phyloP scores from a whole-genome alignment of 1,140 invertebrate genomes.

The Drosophila repletoides region DNA sequence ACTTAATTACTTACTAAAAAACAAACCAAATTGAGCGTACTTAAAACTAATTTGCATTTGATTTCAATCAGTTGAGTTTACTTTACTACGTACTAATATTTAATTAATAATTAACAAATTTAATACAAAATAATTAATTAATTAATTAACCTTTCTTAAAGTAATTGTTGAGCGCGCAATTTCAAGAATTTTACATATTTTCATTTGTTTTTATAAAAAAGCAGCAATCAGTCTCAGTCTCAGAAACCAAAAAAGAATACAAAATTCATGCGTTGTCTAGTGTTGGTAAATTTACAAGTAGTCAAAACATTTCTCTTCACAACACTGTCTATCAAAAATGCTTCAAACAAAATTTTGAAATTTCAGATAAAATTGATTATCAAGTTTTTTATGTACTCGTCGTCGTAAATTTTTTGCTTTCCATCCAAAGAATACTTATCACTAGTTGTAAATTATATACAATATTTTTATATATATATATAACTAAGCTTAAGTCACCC shows the following conservation, averaged over 20 bases:
- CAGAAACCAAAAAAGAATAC: slow-evolving; percentile 12
- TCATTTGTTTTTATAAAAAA: slow-evolving; percentile 55
- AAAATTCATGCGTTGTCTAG: slow-evolving; percentile 56
- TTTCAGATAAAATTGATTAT: slow-evolving; percentile 34
- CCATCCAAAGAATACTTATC: slow-evolving; percentile 27
- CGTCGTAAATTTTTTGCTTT: slow-evolving; percentile 71
- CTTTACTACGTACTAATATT: slow-evolving; percentile 43
- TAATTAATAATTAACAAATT: slow-evolving; percentile 27
- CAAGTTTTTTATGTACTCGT: slow-evolving; percentile 81
- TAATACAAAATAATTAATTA: slow-evolving; percentile 12
- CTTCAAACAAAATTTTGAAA: slow-evolving; percentile 34
- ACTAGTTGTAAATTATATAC: slow-evolving; percentile 51
- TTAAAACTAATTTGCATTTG: slow-evolving; percentile 58
- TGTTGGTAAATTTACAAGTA: slow-evolving; percentile 67
- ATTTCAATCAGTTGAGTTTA: slow-evolving; percentile 50
- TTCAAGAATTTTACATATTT: slow-evolving; percentile 28
- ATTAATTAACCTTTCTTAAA: slow-evolving; percentile 51
- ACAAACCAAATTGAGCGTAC: slow-evolving; percentile 43
- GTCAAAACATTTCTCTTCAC: slow-evolving; percentile 38
- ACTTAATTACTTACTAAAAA: slow-evolving; percentile 41
- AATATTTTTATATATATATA: slow-evolving; percentile 28
- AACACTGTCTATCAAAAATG: slow-evolving; percentile 46
- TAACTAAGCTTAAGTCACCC: slow-evolving; percentile 51
- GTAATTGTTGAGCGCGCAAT: slow-evolving; percentile 56
- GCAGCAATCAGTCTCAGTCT: slow-evolving; percentile 56